phyloP scores from a whole-genome alignment of 2,888 invertebrate genomes.

The Lamproptera curius region DNA sequence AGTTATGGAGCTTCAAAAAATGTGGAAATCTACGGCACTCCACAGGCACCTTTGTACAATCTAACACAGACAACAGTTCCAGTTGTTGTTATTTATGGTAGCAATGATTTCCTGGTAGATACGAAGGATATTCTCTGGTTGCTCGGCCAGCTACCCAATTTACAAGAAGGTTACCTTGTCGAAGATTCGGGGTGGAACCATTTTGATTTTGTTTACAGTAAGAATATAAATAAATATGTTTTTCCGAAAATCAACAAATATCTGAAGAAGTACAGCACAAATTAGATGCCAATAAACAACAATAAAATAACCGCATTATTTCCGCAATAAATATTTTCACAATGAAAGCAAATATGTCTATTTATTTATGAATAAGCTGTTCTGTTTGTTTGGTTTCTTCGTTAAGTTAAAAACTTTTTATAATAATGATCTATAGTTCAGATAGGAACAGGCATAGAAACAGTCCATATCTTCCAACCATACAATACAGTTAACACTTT shows the following conservation, averaged over 20 bases:
- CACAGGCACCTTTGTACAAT: conserved; percentile 38
- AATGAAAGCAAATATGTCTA: no score
- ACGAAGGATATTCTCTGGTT: conserved; percentile 33
- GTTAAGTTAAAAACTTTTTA: no score
- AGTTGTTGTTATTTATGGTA: conserved; percentile 33
- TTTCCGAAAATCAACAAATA: conserved; percentile 19
- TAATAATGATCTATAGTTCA: no score
- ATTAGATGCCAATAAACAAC: no score
- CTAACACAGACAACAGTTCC: conserved; percentile 37
- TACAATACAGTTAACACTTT: no score
- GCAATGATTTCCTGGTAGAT: conserved; percentile 38
- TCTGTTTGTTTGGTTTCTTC: no score
- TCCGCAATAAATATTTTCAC: no score
- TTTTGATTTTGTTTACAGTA: conserved; percentile 36
- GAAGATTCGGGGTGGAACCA: conserved; percentile 33
- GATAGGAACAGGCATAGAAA: no score
- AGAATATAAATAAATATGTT: conserved; percentile 10
- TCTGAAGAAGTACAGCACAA: conserved; percentile 3
- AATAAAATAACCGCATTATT: no score
- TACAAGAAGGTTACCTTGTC: conserved; percentile 21
- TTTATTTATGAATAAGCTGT: no score
- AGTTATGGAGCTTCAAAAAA: conserved; percentile 37
- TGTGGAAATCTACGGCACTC: conserved; percentile 31
- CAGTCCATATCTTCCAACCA: no score
- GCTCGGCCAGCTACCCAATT: conserved; percentile 32